phyloP scores from a whole-genome alignment of 2,113 vertebrate genomes.

The Toxostoma redivivum region DNA sequence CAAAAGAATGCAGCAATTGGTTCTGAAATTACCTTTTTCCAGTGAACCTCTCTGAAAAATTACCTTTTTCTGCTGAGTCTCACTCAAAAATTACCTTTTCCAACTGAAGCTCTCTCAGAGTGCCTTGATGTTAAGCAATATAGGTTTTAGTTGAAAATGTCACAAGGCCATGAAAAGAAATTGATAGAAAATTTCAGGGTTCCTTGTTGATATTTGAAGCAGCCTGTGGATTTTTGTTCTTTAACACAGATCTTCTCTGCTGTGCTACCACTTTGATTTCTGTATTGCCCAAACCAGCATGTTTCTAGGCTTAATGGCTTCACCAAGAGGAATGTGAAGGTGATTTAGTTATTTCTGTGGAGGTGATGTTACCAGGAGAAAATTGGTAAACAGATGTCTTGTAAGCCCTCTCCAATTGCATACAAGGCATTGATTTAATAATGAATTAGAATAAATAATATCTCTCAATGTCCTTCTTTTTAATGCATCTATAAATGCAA shows the following conservation, averaged over 20 bases:
- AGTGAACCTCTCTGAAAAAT: constrained; percentile 83
- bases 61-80: constrained; percentile 83
- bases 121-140: constrained; percentile 88
- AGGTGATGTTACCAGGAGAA: constrained; percentile 74
- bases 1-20: constrained; percentile 79
- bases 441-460: constrained; percentile 40
- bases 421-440: neutral
- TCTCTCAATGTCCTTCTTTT: neutral
- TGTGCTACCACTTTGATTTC: constrained; percentile 81
- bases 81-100: constrained; percentile 86
- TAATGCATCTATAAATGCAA: neutral
- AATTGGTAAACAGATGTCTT: constrained; percentile 70
- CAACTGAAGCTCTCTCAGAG: constrained; percentile 79
- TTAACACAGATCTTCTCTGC: constrained; percentile 80
- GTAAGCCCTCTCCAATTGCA: constrained; percentile 60
- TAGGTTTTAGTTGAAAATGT: constrained; percentile 89
- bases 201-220: constrained; percentile 87
- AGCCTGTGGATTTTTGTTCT: constrained; percentile 87
- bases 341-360: constrained; percentile 78
- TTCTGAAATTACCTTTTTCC: constrained; percentile 88
- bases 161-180: constrained; percentile 85
- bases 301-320: constrained; percentile 87
- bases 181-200: constrained; percentile 85
- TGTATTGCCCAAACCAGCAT: constrained; percentile 84
- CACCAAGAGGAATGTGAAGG: constrained; percentile 79